phyloP scores from a whole-genome alignment of 2,888 invertebrate genomes.

The Andrena bicolor region DNA sequence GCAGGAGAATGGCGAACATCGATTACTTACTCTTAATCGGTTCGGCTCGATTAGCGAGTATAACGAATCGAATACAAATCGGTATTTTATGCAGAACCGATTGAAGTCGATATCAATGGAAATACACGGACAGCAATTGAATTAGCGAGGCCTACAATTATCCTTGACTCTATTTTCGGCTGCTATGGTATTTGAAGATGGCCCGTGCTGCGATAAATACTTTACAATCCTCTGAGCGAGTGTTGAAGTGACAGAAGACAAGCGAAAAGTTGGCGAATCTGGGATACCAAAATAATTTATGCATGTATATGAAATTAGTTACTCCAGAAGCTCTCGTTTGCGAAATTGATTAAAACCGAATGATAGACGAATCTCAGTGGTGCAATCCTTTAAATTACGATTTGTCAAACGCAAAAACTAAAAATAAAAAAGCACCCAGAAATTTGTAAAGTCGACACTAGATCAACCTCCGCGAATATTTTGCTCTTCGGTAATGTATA shows the following conservation, averaged over 20 bases:
- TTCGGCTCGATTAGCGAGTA: constrained; percentile 26
- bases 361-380: no score
- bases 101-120: constrained; percentile 30
- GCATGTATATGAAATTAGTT: background rate
- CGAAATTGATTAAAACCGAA: no score
- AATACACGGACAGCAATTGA: constrained; percentile 26
- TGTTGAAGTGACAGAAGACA: background rate
- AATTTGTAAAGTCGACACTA: no score
- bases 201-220: background rate
- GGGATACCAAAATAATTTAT: background rate
- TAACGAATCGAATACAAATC: constrained; percentile 46
- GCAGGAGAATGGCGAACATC: constrained; percentile 27
- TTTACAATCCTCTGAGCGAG: background rate
- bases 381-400: no score
- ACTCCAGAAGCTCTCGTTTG: no score
- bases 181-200: background rate
- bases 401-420: no score
- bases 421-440: no score
- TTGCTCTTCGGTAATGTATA: no score
- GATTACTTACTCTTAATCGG: constrained; percentile 34
- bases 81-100: constrained; percentile 33
- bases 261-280: background rate
- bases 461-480: no score
- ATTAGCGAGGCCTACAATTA: constrained; percentile 19
- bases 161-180: constrained; percentile 3